These are phyloP conservation scores for Philopedon plagiatum DNA, from an alignment of 2,888 invertebrate species.

Conservation along the genomic window DNA sequence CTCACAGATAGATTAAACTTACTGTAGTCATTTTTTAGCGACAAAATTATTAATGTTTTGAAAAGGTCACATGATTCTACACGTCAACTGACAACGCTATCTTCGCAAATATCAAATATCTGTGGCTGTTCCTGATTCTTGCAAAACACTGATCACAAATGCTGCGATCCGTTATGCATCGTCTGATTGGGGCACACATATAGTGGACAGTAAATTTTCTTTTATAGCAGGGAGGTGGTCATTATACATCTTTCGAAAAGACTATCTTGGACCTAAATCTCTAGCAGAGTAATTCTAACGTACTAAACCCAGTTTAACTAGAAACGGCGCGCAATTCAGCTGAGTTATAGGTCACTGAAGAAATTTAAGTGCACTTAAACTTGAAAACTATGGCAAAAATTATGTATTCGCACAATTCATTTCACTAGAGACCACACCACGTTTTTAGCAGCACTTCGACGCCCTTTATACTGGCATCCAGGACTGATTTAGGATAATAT, in stretches of 20 bases:
- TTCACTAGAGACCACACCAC: conserved; percentile 15
- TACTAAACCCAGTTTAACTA: not conserved
- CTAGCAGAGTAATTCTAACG: not conserved
- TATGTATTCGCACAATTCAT: conserved; percentile 10
- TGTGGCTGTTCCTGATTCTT: conserved; percentile 37
- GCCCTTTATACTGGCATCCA: conserved; percentile 25
- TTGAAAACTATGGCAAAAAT: conserved; percentile 16
- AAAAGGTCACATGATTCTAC: too few species aligned
- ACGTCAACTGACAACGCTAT: too few species aligned
- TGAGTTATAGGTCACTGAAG: not conserved
- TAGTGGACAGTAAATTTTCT: conserved; percentile 56
- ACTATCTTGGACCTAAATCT: not conserved
- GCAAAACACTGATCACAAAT: conserved; percentile 57
- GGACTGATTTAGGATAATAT: conserved; percentile 22
- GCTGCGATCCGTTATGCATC: conserved; percentile 59
- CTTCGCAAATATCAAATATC: too few species aligned
- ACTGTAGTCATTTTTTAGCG: too few species aligned
- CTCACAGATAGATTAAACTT: too few species aligned
- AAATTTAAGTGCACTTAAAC: conserved; percentile 8
- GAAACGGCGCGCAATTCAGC: not conserved
- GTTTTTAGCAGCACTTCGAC: conserved; percentile 16
- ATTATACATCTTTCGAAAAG: conserved; percentile 8
- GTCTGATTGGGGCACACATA: conserved; percentile 57
- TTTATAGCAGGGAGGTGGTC: conserved; percentile 23
- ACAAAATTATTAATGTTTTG: too few species aligned